phyloP scores from a whole-genome alignment of 2,797 vertebrate species.

The Cygnus olor region DNA sequence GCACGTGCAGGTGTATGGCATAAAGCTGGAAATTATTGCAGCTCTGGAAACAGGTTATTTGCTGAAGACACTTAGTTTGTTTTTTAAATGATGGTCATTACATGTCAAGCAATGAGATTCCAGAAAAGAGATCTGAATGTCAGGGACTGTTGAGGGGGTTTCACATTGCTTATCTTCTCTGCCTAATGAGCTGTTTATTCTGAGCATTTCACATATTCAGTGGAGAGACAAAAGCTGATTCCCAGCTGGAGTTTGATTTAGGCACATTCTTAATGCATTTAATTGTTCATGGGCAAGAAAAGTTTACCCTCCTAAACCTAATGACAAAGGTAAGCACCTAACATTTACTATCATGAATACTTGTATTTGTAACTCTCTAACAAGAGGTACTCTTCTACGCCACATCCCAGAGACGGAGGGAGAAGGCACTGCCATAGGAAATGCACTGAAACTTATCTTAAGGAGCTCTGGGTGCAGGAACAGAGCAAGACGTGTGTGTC shows the following conservation, averaged over 20 bases:
- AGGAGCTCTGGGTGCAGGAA: neutral
- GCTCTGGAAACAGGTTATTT: neutral
- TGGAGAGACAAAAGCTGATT: neutral
- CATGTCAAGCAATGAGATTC: neutral
- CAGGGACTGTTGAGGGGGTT: neutral
- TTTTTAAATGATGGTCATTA: neutral
- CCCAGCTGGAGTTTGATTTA: neutral
- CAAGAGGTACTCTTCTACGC: neutral
- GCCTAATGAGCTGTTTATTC: neutral
- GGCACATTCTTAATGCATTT: neutral
- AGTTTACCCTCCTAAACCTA: neutral
- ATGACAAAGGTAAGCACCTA: neutral
- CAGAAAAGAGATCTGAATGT: neutral
- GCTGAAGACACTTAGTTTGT: neutral
- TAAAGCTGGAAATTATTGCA: neutral
- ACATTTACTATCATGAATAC: neutral
- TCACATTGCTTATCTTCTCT: neutral
- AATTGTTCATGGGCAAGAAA: neutral
- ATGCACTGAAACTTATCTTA: neutral
- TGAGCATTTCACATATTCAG: too few relatives aligned
- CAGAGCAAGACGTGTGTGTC: neutral
- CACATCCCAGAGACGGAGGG: neutral
- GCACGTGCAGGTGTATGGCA: neutral
- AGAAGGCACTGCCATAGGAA: neutral
- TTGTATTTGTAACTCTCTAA: neutral